phyloP scores from a whole-genome alignment of 2,888 invertebrate genomes.

The Apamea sordens region DNA sequence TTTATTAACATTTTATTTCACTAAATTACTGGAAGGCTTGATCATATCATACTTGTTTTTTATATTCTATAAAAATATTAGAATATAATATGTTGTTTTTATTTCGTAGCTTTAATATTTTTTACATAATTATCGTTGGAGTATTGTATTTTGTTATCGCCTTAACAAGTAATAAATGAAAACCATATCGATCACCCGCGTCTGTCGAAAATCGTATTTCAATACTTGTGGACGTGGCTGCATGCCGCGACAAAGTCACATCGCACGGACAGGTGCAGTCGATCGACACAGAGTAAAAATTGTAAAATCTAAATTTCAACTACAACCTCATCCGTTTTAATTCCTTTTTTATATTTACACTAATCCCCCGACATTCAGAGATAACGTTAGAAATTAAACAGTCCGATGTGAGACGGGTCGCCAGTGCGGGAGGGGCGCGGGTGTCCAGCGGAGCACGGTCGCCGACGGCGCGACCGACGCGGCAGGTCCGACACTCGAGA shows the following conservation, averaged over 20 bases:
- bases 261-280: constrained; percentile 70
- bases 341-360: constrained; percentile 78
- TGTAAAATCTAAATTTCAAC: constrained; percentile 77
- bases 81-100: constrained; percentile 84
- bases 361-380: constrained; percentile 65
- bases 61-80: constrained; percentile 90
- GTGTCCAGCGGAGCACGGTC: constrained; percentile 84
- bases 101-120: constrained; percentile 81
- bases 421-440: constrained; percentile 88
- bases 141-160: constrained; percentile 84
- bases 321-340: constrained; percentile 76
- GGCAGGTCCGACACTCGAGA: constrained; percentile 49
- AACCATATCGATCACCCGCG: constrained; percentile 71
- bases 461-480: constrained; percentile 42
- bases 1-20: constrained; percentile 79
- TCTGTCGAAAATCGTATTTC: constrained; percentile 37
- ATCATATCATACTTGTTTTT: constrained; percentile 87
- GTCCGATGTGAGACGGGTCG: constrained; percentile 85
- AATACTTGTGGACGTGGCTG: constrained; percentile 70
- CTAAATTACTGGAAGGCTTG: constrained; percentile 90
- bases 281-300: constrained; percentile 74
- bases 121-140: constrained; percentile 86
- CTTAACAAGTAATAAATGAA: constrained; percentile 78
- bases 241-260: constrained; percentile 77
- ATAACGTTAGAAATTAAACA: constrained; percentile 72